Evolutionary conservation across 2,888 invertebrate genomes (phyloP), one percentile per base, ranked within the genome.

Genomic region (Netelia inedita): DNA sequence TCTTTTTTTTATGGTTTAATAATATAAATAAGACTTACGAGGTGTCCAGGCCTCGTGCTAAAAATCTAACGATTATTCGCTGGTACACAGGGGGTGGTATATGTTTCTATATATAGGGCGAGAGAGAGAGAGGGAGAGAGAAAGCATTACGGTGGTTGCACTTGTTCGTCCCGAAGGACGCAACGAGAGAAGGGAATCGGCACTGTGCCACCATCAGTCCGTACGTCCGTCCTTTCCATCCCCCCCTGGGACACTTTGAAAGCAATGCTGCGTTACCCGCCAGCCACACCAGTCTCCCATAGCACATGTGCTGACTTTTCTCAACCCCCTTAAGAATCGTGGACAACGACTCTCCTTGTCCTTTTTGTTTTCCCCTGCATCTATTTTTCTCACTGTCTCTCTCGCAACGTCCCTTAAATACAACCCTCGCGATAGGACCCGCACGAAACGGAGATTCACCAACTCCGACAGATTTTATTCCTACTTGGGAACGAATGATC

Each of bases 161-260:
- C 91, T 92, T 91, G 92, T 89, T 90, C 87, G 89, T 92, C 92
- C 92, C 92, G 79, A 16, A 91, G 91, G 92, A 90, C 88, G 88
- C 86, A 59, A 79, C 88, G 90, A 91, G 92, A 91, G 91, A 90
- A 28, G 75, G 11, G 59, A 75, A 72, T 79, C 61, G 79, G 79
- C 71, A 75, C 69, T 72, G 61, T 50, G 21, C 28, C 23, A 69
- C 79, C 75, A 79, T 85, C 82, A 69, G 82, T 75, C 79, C 79
- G 79, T 87, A 89, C 91, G 89, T 91, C 89, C 91, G 88, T 89
- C 87, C 83, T 86, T 71, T 57, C 89, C 8, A 35, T 43, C 82
- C 75, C 85, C 93, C 86, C 89, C 72, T 71, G 92, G 92, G 92
- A 91, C 89, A 86, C 89, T 90, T 91, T 91, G 90, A 92, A 91